Conservation (phyloP, 1,140 invertebrate species). For the Heliconius hewitsoni region DNA sequence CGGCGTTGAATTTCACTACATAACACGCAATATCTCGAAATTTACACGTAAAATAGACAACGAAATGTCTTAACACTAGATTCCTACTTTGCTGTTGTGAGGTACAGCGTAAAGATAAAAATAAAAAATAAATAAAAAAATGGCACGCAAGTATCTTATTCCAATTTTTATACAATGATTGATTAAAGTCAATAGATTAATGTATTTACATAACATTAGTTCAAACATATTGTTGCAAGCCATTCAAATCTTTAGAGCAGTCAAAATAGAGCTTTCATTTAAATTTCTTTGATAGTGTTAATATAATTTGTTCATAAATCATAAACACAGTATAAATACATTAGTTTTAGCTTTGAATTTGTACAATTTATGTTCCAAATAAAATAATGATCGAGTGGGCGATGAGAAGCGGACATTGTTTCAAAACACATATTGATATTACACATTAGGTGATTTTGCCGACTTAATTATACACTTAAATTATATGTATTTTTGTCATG, state of each 20-base stretch:
- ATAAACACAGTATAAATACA: conserved; percentile 16
- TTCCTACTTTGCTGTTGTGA: too few species aligned
- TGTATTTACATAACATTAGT: background rate
- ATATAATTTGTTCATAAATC: conserved; percentile 24
- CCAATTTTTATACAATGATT: background rate
- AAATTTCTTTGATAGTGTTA: background rate
- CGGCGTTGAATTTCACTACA: background rate
- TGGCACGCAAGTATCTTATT: background rate
- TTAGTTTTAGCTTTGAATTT: conserved; percentile 27
- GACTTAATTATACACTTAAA: conserved; percentile 18
- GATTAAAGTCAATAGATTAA: background rate
- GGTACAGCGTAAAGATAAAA: background rate
- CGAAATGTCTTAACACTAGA: too few species aligned
- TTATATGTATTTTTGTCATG: background rate
- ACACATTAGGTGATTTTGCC: conserved; percentile 15
- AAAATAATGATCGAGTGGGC: conserved; percentile 30
- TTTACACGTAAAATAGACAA: too few species aligned
- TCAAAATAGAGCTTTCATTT: background rate
- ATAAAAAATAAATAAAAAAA: background rate
- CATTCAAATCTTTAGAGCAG: background rate
- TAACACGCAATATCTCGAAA: background rate
- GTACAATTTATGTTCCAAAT: conserved; percentile 24
- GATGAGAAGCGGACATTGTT: conserved; percentile 26
- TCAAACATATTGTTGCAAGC: background rate
- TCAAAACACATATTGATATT: background rate